Evolutionary conservation across 2,113 vertebrate genomes (phyloP), one percentile per base, ranked within the genome.

Genomic region (Numida meleagris): DNA sequence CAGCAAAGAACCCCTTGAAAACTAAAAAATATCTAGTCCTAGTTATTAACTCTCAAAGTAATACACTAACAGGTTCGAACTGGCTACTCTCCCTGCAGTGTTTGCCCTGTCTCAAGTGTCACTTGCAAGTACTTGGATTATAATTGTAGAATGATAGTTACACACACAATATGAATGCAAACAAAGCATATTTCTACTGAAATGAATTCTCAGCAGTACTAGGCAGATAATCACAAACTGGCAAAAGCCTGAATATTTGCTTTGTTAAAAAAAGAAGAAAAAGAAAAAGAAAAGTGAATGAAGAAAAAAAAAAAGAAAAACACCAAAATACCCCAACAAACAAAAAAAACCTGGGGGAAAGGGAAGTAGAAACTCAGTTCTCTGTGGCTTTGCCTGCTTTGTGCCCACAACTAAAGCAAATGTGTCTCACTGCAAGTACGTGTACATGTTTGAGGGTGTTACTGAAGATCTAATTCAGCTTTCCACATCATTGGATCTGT

Each of bases 391-490:
- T 92, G 40, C 59, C 24, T 88, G 14, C 9, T 74, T 76, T 77
- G 19, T 81, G 38, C 23, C 38, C 46, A 89, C 19, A 89, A 46
- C 12, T 57, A 46, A 87, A 85, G 43, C 62, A 74, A 76, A 70
- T 84, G 43, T 45, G 16, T 50, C 55, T 86, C 38, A 53, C 55
- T 87, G 43, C 29, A 15, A 59, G 68, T 14, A 82, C n/a, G 43
- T 40, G 48, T 61, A 17, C 53, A 29, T 81, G 20, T 82, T 89
- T 62, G 40, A 80, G 59, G 36, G 43, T 90, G 40, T 81, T 95
- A 58, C 81, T 86, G 86, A 96, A 89, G 46, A 73, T 89, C 67
- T 90, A 95, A 94, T 90, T 68, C 57, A 89, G 61, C 82, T 94
- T 95, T 96, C 82, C 68, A 92, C 75, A 58, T 89, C 55, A 80